Conservation (phyloP, 2,888 invertebrate species). For the Ramazzottius varieornatus region DNA sequence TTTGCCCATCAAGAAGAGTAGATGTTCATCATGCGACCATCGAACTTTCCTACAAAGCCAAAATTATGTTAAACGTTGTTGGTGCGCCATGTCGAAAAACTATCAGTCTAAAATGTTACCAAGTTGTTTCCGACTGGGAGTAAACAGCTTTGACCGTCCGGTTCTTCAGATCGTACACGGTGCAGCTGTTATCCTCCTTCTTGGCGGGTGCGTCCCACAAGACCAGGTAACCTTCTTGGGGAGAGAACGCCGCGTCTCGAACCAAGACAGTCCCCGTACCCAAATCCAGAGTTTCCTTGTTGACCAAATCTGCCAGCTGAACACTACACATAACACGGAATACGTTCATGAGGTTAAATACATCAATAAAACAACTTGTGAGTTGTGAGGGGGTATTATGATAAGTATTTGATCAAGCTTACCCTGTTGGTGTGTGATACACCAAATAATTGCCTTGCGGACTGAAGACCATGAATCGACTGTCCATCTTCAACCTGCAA, state of each 20-base stretch:
- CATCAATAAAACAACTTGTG: no score
- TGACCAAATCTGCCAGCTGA: background rate
- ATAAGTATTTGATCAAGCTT: no score
- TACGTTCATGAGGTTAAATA: no score
- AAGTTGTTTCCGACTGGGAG: background rate
- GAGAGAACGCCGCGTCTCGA: background rate
- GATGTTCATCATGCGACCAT: background rate
- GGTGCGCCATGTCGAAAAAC: background rate
- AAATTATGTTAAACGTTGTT: background rate
- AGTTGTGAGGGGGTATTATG: no score
- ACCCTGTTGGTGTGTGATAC: slow-evolving; percentile 1
- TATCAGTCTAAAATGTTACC: background rate
- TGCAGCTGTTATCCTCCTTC: slow-evolving; percentile 2
- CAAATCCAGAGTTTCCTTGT: background rate
- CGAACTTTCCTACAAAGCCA: background rate
- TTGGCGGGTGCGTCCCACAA: background rate
- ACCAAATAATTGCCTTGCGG: background rate
- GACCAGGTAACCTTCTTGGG: background rate
- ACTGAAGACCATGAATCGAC: background rate
- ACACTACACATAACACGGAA: background rate
- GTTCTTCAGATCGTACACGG: background rate
- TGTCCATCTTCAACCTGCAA: background rate
- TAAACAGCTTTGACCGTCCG: background rate
- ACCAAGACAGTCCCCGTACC: background rate
- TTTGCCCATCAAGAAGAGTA: background rate